A percentile compares a stretch with the other conserved stretches of the same genome.
These are phyloP conservation scores for Cephus rjabovi DNA, from an alignment of 2,888 invertebrate species.

Conservation along the genomic window DNA sequence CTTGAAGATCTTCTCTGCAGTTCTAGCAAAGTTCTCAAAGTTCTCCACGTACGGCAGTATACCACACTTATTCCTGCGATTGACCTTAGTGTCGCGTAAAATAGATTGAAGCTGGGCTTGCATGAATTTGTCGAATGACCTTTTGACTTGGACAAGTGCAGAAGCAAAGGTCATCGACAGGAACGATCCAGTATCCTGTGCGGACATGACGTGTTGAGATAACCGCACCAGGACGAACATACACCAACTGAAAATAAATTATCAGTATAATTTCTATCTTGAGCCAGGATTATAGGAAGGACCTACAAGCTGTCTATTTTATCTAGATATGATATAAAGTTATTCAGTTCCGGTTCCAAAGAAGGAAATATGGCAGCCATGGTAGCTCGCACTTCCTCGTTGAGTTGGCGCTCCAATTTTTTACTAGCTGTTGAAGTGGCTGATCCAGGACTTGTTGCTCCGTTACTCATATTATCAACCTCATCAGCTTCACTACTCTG, in stretches of 20 bases:
- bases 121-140: constrained; percentile 93
- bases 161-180: constrained; percentile 89
- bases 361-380: constrained; percentile 91
- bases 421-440: constrained; percentile 64
- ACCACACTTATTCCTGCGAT: constrained; percentile 85
- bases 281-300: constrained; percentile 41
- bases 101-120: constrained; percentile 84
- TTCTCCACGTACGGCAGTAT: constrained; percentile 90
- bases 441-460: constrained; percentile 57
- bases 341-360: constrained; percentile 87
- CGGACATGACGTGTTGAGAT: constrained; percentile 92
- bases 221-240: constrained; percentile 93
- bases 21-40: constrained; percentile 87
- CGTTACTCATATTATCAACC: constrained; percentile 50
- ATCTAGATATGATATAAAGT: constrained; percentile 88
- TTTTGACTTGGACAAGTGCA: constrained; percentile 86
- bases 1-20: constrained; percentile 88
- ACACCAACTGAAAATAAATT: constrained; percentile 79
- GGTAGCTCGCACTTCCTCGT: constrained; percentile 84
- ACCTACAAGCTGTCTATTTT: constrained; percentile 91
- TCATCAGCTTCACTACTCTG: constrained; percentile 48
- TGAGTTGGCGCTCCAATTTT: constrained; percentile 77
- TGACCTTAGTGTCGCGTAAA: constrained; percentile 78
- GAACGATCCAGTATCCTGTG: constrained; percentile 87
- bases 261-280: constrained; percentile 46